Conservation (phyloP, 53 echinoderm and acorn worm species). For the Echinarachnius parma region DNA sequence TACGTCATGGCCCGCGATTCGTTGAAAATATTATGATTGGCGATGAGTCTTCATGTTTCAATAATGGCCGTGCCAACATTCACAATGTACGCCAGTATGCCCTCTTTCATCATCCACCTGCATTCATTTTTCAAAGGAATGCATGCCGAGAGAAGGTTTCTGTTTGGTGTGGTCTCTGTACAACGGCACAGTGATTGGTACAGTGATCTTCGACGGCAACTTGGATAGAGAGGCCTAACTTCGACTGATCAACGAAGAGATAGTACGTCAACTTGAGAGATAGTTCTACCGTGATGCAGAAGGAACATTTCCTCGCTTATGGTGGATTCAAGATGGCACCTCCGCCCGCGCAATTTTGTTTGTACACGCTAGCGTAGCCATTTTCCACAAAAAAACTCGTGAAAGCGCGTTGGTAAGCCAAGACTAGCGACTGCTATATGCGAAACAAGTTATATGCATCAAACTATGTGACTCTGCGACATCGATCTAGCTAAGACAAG, state of each 20-base stretch:
- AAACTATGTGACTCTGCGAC: no score
- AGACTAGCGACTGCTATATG: no score
- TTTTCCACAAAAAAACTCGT: no score
- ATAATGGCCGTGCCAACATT: background rate
- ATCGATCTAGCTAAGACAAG: no score
- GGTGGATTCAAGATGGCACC: slow-evolving; percentile 8
- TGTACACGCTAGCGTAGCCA: no score
- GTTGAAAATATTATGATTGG: slow-evolving; percentile 3
- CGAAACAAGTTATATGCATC: no score
- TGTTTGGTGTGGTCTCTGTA: slow-evolving; percentile 5
- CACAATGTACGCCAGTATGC: slow-evolving; percentile 2
- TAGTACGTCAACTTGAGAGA: background rate
- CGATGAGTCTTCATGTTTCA: background rate
- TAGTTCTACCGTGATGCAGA: background rate
- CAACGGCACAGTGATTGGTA: background rate
- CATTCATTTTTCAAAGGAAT: background rate
- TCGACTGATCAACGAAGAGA: background rate
- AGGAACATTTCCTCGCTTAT: background rate
- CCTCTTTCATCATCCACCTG: no score
- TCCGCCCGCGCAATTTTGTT: no score
- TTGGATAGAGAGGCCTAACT: background rate
- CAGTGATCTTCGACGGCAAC: background rate
- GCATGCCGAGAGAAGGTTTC: background rate
- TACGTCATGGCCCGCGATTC: background rate
- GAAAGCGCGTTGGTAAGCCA: no score